Conservation (phyloP, 2,797 vertebrate species). For the Cygnus olor region DNA sequence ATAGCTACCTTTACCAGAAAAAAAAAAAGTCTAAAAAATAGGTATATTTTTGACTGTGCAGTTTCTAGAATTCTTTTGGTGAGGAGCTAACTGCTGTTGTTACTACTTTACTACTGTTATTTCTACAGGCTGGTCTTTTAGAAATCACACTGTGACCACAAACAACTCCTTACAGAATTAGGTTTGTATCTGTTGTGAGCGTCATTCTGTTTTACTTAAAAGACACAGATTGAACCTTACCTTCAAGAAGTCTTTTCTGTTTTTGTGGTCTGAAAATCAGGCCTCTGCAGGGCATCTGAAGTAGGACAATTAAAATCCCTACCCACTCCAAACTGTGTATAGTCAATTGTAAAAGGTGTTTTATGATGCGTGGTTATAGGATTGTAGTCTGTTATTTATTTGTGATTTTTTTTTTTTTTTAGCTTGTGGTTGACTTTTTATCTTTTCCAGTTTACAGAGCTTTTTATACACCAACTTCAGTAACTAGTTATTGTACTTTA, state of each 20-base stretch:
- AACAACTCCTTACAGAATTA: neutral
- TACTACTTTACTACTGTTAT: neutral
- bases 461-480: neutral
- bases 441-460: neutral
- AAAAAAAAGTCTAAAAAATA: neutral
- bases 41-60: neutral
- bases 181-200: neutral
- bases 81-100: neutral
- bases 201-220: neutral
- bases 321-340: neutral
- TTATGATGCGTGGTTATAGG: neutral
- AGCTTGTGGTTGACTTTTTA: neutral
- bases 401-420: neutral
- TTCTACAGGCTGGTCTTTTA: neutral
- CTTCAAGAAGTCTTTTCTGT: neutral
- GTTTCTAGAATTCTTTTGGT: neutral
- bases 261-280: neutral
- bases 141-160: neutral
- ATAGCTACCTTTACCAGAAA: neutral
- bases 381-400: neutral
- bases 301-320: neutral
- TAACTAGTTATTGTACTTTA: neutral
- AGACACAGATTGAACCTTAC: neutral
- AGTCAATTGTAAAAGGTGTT: neutral
- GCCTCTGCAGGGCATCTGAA: neutral